Evolutionary conservation across 2,113 vertebrate species (phyloP).

Genomic region (Zosterops pallidus): DNA sequence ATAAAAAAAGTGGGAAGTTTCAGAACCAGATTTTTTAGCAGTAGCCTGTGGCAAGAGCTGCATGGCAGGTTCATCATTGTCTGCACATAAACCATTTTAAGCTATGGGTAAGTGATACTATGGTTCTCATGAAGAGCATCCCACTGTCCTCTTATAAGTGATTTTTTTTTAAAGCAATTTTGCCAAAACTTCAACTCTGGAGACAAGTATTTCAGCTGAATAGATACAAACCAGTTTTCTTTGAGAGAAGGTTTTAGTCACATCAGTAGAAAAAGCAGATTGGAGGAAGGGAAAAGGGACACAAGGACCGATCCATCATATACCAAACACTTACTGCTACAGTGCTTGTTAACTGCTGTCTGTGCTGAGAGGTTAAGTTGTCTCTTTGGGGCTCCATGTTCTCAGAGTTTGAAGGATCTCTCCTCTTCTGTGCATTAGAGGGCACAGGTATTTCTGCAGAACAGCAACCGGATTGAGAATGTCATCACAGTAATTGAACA

Average conservation of each 20-base stretch:
- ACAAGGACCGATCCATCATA: background rate
- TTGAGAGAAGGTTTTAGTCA: background rate
- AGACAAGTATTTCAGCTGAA: background rate
- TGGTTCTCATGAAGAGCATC: background rate
- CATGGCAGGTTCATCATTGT: background rate
- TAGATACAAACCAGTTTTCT: background rate
- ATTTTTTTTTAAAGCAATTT: background rate
- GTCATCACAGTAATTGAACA: rapidly evolving
- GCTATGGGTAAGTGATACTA: rapidly evolving
- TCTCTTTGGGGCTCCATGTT: rapidly evolving
- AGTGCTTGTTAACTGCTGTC: background rate
- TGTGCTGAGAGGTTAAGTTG: background rate
- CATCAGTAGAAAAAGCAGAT: background rate
- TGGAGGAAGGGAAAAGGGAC: background rate
- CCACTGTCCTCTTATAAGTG: background rate
- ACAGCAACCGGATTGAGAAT: rapidly evolving
- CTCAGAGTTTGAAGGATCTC: background rate
- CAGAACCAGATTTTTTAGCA: background rate
- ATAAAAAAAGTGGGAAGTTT: rapidly evolving
- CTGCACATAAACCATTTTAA: background rate
- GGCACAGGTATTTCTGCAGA: background rate
- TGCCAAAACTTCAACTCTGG: background rate
- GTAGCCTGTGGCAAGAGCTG: background rate
- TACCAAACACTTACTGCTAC: constrained; percentile 14
- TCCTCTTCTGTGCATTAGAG: background rate